phyloP scores from a whole-genome alignment of 23 tunicate genomes.

The Oikopleura albicans region DNA sequence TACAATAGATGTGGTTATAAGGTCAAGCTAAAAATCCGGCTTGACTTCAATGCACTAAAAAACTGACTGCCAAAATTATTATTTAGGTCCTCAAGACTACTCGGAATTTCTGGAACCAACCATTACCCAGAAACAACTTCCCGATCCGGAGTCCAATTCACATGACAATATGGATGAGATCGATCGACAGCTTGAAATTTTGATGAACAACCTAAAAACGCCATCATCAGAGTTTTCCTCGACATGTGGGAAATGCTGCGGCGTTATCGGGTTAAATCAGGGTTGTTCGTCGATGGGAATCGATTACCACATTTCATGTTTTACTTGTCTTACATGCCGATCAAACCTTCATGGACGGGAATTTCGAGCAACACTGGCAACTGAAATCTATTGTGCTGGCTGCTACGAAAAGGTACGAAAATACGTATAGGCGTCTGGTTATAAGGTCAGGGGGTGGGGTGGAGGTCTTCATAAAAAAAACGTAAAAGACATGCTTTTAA shows the following conservation, averaged over 20 bases:
- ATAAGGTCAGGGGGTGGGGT: too few relatives aligned
- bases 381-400: background rate
- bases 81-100: too few relatives aligned
- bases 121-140: too few relatives aligned
- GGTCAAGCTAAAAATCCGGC: too few relatives aligned
- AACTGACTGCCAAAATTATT: too few relatives aligned
- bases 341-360: background rate
- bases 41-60: too few relatives aligned
- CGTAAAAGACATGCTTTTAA: too few relatives aligned
- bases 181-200: background rate
- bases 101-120: too few relatives aligned
- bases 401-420: background rate
- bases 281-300: background rate
- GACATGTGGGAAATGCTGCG: background rate
- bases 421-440: too few relatives aligned
- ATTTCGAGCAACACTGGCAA: background rate
- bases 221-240: background rate
- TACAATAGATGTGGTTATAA: too few relatives aligned
- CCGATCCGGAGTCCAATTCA: background rate
- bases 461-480: too few relatives aligned
- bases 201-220: constrained; percentile 2
- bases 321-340: background rate
- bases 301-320: background rate
- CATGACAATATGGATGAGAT: background rate
- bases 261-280: background rate